phyloP scores from a whole-genome alignment of 2,797 vertebrate species.

The Dendrocincla tyrannina region DNA sequence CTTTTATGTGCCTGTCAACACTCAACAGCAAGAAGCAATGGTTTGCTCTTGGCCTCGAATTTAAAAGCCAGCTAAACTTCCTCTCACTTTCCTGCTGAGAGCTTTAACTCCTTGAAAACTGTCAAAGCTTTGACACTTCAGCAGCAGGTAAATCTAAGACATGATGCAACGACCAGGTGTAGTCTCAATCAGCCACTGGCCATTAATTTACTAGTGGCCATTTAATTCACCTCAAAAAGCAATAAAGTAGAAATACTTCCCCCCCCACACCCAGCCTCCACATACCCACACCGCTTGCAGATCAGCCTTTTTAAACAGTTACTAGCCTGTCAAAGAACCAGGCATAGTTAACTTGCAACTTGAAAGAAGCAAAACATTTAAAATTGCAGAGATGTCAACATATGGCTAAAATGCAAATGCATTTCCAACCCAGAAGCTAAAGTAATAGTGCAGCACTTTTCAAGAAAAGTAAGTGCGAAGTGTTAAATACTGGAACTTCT shows the following conservation, averaged over 20 bases:
- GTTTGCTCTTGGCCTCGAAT: constrained; percentile 70
- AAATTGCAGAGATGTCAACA: neutral
- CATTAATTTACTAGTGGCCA: constrained; percentile 28
- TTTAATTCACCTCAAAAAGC: constrained; percentile 22
- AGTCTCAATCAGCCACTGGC: neutral
- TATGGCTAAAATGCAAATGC: neutral
- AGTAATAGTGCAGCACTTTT: neutral
- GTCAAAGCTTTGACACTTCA: constrained; percentile 68
- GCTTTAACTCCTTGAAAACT: constrained; percentile 83
- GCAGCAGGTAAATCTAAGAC: constrained; percentile 60
- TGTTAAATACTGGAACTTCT: neutral
- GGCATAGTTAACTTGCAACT: neutral
- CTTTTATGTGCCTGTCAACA: constrained; percentile 92
- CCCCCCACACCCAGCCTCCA: neutral
- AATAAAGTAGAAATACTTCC: constrained; percentile 6
- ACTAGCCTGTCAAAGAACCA: neutral
- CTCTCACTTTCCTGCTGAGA: constrained; percentile 75
- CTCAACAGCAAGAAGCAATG: constrained; percentile 73
- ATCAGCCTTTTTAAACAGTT: neutral
- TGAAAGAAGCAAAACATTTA: neutral
- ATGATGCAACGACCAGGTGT: constrained; percentile 32
- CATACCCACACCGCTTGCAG: neutral
- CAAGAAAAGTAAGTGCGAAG: neutral
- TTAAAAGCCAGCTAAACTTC: constrained; percentile 75
- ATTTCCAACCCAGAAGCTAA: neutral